Evolutionary conservation across 2,113 vertebrate genomes (phyloP), one percentile per base, ranked within the genome.

Genomic region (Tachysurus vachellii): DNA sequence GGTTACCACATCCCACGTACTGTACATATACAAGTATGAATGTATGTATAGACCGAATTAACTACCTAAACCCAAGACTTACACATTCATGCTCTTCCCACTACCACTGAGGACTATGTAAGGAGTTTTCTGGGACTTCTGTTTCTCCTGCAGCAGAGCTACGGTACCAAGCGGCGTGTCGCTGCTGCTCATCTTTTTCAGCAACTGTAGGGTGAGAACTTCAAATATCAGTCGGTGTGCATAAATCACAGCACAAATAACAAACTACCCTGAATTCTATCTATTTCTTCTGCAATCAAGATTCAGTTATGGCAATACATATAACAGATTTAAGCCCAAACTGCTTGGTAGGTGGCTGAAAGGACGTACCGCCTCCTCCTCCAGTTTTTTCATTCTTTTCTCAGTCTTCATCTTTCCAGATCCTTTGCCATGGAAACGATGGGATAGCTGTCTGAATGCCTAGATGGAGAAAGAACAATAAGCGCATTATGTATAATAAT

Each of bases 141-240:
- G 97, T 88, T 99, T 98, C 92, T 99, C 97, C 91, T 98, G 97
- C n/a, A 98, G 96, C 91, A 98, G 79, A 0, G 97, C 97, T 88
- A 98, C 97, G 0, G 97, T 98, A 82, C 97, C 96, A 10, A 99
- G 92, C 0, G 97, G 97, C 0, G 97, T 98, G 86, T 98, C 97
- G 0, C 97, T 98, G 89, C 97, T 98, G 92, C 97, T 98, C 97
- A 98, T 98, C 94, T 97, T 98, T 93, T 97, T 98, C 93, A 98
- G 93, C 88, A 99, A 95, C 96, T 96, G 92, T 1, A 73, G 4
- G 53, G 53, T 14, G 7, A 50, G 62, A 61, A 66, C 13, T 76
- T 50, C 47, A 50, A 36, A 36, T 36, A 36, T 71, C 28, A 71
- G 73, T 80, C 50, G 61, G 26, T 53, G 7, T 8, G 36, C 36